Evolutionary conservation across 2,113 vertebrate species (phyloP).

Genomic region (Oenanthe oenanthe): DNA sequence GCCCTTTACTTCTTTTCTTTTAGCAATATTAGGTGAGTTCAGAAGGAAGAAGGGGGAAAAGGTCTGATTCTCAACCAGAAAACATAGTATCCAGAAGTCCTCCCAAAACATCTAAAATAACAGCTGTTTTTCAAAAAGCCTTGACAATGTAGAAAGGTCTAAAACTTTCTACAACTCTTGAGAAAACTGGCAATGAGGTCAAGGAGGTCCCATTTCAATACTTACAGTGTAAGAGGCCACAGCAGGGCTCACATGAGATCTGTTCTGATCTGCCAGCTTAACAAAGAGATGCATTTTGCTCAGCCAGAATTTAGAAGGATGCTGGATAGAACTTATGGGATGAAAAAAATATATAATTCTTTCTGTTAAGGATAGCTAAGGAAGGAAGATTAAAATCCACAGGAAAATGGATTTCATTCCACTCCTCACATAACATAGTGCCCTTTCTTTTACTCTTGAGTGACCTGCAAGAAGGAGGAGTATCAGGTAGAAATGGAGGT

Average conservation of each 20-base stretch:
- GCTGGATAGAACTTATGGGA: background rate
- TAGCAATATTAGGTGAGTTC: background rate
- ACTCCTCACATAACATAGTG: background rate
- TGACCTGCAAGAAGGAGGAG: background rate
- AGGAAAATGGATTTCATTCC: background rate
- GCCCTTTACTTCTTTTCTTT: background rate
- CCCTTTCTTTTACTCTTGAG: background rate
- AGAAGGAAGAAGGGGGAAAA: background rate
- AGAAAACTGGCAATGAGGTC: background rate
- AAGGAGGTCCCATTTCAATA: background rate
- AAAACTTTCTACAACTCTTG: background rate
- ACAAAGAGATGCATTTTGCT: background rate
- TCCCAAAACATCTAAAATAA: background rate
- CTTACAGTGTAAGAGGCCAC: background rate
- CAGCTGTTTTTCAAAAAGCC: background rate
- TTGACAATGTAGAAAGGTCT: background rate
- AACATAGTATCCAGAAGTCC: background rate
- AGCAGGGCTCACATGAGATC: background rate
- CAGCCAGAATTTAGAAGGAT: background rate
- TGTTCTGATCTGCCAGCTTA: background rate
- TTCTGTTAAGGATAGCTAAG: background rate
- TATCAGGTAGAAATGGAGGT: background rate
- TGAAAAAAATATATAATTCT: background rate
- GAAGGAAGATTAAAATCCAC: background rate
- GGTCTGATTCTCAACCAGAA: background rate